Percentiles rank a stretch among this genome's conserved stretches.
These are phyloP conservation scores for Dendroctonus ponderosae DNA, from an alignment of 1,140 invertebrate genomes.

Conservation along the genomic window DNA sequence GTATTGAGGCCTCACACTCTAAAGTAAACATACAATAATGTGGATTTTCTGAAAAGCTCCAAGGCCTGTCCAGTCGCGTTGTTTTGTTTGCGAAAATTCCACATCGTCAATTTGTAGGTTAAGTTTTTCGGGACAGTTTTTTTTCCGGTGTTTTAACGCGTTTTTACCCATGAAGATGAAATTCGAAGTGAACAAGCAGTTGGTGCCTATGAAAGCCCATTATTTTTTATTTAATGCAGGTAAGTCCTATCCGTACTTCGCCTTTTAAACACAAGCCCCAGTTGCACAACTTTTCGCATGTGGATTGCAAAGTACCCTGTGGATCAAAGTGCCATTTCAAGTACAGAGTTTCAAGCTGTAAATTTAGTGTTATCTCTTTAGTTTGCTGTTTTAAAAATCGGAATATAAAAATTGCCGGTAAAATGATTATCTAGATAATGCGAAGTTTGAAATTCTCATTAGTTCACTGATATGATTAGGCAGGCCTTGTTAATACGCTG, in stretches of 20 bases:
- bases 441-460: neutral
- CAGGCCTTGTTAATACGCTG: too few species aligned
- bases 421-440: too few species aligned
- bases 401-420: too few species aligned
- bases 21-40: too few species aligned
- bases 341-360: neutral
- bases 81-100: too few species aligned
- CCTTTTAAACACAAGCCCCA: constrained; percentile 31
- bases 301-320: neutral
- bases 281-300: neutral
- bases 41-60: too few species aligned
- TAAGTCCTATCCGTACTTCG: constrained; percentile 51
- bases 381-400: neutral
- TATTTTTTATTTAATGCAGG: constrained; percentile 88
- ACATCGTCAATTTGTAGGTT: too few species aligned
- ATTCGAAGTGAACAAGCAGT: constrained; percentile 64
- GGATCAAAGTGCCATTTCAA: neutral
- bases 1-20: too few species aligned
- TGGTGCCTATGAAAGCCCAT: constrained; percentile 83
- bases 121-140: too few species aligned
- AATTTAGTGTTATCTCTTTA: neutral
- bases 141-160: neutral
- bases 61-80: too few species aligned
- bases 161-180: constrained; percentile 30
- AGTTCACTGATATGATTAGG: neutral